A percentile compares a stretch with the other conserved stretches of the same genome.
Evolutionary conservation across 2,888 invertebrate genomes (phyloP).

Genomic region (Acanthosepion pharaonis): DNA sequence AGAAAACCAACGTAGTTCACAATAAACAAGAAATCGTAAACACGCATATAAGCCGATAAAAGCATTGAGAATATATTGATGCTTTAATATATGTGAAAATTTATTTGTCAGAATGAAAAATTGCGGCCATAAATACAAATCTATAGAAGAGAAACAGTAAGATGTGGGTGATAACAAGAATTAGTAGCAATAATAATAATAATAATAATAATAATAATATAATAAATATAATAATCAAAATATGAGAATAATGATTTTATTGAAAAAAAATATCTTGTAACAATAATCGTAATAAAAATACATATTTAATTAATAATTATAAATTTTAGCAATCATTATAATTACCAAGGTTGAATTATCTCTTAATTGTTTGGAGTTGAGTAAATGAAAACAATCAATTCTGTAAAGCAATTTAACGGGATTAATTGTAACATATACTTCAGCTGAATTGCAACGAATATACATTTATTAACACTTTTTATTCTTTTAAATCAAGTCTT

Average conservation of each 20-base stretch:
- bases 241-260: not conserved
- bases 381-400: too few relatives aligned
- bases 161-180: not conserved
- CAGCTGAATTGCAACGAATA: too few relatives aligned
- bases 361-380: too few relatives aligned
- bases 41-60: not conserved
- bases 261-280: too few relatives aligned
- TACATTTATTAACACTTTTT: too few relatives aligned
- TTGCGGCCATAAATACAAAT: not conserved
- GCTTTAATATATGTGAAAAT: slow-evolving; percentile 34
- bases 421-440: too few relatives aligned
- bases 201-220: slow-evolving; percentile 48
- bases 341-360: too few relatives aligned
- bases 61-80: slow-evolving; percentile 2
- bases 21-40: too few relatives aligned
- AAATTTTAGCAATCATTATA: too few relatives aligned
- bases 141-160: not conserved
- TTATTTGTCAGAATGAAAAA: not conserved
- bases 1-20: too few relatives aligned
- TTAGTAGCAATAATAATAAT: slow-evolving; percentile 41
- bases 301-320: not conserved
- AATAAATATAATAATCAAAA: slow-evolving; percentile 49
- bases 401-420: too few relatives aligned
- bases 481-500: too few relatives aligned
- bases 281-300: not conserved